Evolutionary conservation across 2,113 vertebrate genomes (phyloP).

Genomic region (Amazona guildingii): DNA sequence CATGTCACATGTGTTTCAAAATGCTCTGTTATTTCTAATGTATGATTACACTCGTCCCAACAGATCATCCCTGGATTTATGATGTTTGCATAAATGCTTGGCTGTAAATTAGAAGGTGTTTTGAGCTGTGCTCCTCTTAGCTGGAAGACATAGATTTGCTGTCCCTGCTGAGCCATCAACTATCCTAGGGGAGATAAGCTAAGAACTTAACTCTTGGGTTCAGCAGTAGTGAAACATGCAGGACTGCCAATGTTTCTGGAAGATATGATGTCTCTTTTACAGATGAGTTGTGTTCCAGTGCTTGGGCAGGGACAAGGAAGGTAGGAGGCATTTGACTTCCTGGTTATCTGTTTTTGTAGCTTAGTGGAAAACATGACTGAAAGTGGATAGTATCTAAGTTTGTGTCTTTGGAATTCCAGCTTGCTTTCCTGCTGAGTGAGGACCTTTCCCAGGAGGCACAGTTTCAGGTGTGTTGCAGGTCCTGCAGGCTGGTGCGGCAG

Average conservation of each 20-base stretch:
- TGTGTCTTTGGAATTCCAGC: neutral
- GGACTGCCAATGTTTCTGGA: neutral
- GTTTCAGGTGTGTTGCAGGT: neutral
- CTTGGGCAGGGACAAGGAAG: neutral
- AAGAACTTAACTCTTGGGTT: constrained; percentile 14
- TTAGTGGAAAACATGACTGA: neutral
- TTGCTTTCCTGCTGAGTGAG: neutral
- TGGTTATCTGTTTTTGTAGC: neutral
- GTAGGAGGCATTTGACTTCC: neutral
- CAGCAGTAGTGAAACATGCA: neutral
- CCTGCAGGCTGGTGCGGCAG: neutral
- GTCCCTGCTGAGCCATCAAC: constrained; percentile 40
- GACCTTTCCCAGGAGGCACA: neutral
- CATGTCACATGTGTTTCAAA: constrained; percentile 46
- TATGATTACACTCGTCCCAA: constrained; percentile 19
- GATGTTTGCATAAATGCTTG: constrained; percentile 52
- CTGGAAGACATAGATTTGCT: constrained; percentile 11
- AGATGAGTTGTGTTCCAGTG: neutral
- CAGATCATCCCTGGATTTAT: constrained; percentile 46
- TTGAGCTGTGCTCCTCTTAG: neutral
- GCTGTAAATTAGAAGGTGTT: constrained; percentile 60
- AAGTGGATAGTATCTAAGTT: neutral
- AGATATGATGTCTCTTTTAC: constrained; percentile 4
- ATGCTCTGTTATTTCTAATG: constrained; percentile 49
- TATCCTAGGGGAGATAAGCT: constrained; percentile 4